Percentiles rank a stretch among this genome's conserved stretches.
Conservation (phyloP, 2,797 vertebrate species). For the Hypotaenidia philippensis region DNA sequence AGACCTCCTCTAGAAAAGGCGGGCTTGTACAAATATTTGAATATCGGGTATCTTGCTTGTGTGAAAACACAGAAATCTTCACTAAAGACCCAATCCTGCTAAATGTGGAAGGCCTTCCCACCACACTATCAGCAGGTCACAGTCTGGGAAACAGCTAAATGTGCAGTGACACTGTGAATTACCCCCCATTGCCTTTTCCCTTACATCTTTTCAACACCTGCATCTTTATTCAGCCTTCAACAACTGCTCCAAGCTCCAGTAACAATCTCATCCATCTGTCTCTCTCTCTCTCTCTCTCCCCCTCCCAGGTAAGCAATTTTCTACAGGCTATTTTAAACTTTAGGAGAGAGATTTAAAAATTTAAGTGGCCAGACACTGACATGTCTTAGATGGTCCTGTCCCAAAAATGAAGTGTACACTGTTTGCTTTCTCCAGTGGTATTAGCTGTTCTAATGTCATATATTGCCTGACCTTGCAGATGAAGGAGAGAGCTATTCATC, state of each 20-base stretch:
- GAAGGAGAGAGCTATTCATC: background rate
- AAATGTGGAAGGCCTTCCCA: background rate
- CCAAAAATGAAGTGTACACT: background rate
- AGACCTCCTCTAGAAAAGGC: background rate
- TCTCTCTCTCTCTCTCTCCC: background rate
- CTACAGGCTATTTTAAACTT: background rate
- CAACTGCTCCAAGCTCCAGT: background rate
- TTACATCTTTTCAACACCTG: slow-evolving; percentile 7
- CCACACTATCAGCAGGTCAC: background rate
- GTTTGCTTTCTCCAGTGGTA: background rate
- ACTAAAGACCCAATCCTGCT: background rate
- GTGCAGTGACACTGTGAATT: background rate
- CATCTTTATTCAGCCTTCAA: background rate
- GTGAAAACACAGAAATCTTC: background rate
- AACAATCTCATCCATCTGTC: background rate
- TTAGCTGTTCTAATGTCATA: background rate
- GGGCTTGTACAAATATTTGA: too few species aligned
- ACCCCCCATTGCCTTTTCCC: background rate
- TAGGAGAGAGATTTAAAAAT: background rate
- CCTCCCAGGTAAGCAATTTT: background rate
- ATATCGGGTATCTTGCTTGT: too few species aligned
- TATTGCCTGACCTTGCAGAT: background rate
- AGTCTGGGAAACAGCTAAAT: background rate
- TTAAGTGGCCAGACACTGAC: background rate
- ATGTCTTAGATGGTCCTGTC: background rate